Percentiles rank a stretch among this genome's conserved stretches.
These are phyloP conservation scores for Rotaria macrura DNA, from an alignment of 2,888 invertebrate genomes.

Conservation along the genomic window DNA sequence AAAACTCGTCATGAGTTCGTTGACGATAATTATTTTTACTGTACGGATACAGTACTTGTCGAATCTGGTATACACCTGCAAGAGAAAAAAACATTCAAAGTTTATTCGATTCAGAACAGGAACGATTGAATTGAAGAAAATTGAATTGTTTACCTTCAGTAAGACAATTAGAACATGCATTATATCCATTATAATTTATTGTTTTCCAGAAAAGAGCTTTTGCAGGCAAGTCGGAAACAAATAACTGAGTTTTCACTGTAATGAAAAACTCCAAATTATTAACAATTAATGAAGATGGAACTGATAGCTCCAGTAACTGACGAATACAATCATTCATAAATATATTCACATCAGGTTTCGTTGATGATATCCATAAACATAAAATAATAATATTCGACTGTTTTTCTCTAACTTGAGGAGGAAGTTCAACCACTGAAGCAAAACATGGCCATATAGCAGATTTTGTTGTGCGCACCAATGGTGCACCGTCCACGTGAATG, in stretches of 20 bases:
- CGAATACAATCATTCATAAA: background rate
- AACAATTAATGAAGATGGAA: background rate
- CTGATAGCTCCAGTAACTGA: background rate
- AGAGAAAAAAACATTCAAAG: background rate
- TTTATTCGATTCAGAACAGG: too few species aligned
- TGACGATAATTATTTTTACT: background rate
- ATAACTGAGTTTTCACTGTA: background rate
- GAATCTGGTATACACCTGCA: background rate
- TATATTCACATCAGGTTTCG: background rate
- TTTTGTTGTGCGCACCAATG: background rate
- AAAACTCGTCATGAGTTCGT: background rate
- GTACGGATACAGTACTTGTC: background rate
- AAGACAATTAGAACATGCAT: background rate
- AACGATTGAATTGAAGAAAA: background rate
- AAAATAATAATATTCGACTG: background rate
- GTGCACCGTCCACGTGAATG: background rate
- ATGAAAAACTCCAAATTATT: background rate
- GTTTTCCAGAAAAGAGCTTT: background rate
- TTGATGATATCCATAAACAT: background rate
- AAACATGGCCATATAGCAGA: background rate
- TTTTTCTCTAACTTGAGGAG: background rate
- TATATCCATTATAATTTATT: background rate
- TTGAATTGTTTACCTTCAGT: background rate
- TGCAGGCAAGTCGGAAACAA: background rate
- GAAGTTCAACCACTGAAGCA: background rate